Evolutionary conservation across 53 echinoderm and acorn worm genomes (phyloP), one percentile per base, ranked within the genome.

Genomic region (Patiria pectinifera): DNA sequence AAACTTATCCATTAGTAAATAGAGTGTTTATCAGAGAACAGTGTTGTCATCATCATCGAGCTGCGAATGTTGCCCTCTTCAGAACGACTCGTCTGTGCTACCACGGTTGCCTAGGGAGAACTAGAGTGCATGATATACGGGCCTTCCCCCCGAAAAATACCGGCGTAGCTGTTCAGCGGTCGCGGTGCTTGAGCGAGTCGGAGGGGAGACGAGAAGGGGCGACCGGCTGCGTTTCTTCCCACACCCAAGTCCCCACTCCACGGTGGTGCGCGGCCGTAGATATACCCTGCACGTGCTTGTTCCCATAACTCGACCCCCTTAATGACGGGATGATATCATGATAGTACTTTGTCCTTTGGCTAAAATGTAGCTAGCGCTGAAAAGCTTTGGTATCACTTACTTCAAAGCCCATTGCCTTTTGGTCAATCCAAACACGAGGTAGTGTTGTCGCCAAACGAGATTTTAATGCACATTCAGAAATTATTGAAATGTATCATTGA

Each of bases 241-340:
- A 90, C 80, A 80, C 63, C 90, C 80, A 90, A 90, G 90, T 69
- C 90, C 87, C 90, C 24, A 90, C 90, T 90, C 80, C 90, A 90
- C 81, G 78, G 25, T 25, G 59, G 46, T 82, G 15, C 16, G 59
- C 76, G 87, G 59, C 71, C 71, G 71, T 46, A n/a, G 45, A 58
- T 74, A 44, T 12, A 48, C 79, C 88, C 59, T 11, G 78, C 88
- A 88, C 78, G 88, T 88, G 88, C 88, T 78, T 78, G 88, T 88
- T 88, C 88, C 59, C 88, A 88, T 78, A 78, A 60, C 88, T 88
- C 88, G 88, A 88, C 88, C 79, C 69, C 61, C 78, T 21, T 78
- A 60, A 88, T 44, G 60, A 88, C 58, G 23, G 43, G 88, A 88
- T 78, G 78, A 43, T 77, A 78, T 61, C 45, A 59, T 35, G 58